Percentiles rank a stretch among this genome's conserved stretches.
Conservation (phyloP, 2,888 invertebrate genomes). For the Drosophila hamatofila region DNA sequence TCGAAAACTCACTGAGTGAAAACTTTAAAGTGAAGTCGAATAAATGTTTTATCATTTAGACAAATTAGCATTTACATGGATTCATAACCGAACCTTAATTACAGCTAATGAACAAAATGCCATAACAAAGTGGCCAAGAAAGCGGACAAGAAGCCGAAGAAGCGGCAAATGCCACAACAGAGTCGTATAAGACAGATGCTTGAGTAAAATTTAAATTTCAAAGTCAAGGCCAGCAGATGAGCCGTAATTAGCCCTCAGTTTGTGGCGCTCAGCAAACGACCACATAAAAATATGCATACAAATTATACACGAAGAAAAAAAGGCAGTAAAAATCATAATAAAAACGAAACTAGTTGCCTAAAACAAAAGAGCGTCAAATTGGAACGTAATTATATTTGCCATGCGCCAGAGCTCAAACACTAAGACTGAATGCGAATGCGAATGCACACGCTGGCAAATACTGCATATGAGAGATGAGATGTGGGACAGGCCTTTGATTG, state of each 20-base stretch:
- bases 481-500: conserved; percentile 31
- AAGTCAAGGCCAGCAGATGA: conserved; percentile 64
- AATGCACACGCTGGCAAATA: no score
- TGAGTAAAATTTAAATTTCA: conserved; percentile 47
- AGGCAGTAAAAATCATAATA: conserved; percentile 1
- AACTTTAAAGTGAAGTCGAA: conserved; percentile 18
- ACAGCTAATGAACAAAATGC: conserved; percentile 36
- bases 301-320: conserved; percentile 1
- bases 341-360: conserved; percentile 32
- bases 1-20: conserved; percentile 20
- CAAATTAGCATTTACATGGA: conserved; percentile 42
- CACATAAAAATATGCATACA: conserved; percentile 35
- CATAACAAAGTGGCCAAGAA: conserved; percentile 37
- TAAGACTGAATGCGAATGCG: no score
- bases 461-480: conserved; percentile 31
- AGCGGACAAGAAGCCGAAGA: conserved; percentile 29
- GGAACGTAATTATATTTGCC: conserved; percentile 25
- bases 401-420: no score
- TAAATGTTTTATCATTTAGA: conserved; percentile 37
- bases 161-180: conserved; percentile 25
- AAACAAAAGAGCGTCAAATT: conserved; percentile 25
- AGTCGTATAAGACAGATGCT: conserved; percentile 6
- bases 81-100: conserved; percentile 49
- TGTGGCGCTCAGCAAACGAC: conserved; percentile 37
- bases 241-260: conserved; percentile 40